Evolutionary conservation across 2,888 invertebrate genomes (phyloP).

Genomic region (Aphodius sticticus): DNA sequence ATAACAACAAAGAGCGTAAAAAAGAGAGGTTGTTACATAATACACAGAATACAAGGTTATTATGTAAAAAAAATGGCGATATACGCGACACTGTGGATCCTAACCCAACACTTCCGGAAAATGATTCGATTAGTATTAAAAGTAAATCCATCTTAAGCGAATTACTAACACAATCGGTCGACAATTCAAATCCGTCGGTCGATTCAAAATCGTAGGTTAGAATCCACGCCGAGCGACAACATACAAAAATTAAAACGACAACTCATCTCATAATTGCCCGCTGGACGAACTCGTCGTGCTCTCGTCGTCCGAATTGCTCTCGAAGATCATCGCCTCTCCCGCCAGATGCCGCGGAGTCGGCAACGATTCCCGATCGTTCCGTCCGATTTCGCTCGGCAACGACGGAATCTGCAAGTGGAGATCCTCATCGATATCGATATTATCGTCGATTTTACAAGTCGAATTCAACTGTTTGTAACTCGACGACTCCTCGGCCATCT

Average conservation of each 20-base stretch:
- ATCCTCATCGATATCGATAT: slow-evolving; percentile 48
- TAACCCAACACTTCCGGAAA: too few species aligned
- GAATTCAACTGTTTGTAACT: slow-evolving; percentile 25
- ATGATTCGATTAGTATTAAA: too few species aligned
- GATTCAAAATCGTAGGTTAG: background rate
- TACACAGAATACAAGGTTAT: slow-evolving; percentile 24
- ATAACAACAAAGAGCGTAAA: background rate
- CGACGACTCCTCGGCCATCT: slow-evolving; percentile 45
- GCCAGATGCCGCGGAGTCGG: slow-evolving; percentile 71
- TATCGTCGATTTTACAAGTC: slow-evolving; percentile 37
- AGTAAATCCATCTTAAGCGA: too few species aligned
- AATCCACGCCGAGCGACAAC: background rate
- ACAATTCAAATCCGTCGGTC: too few species aligned
- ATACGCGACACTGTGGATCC: slow-evolving; percentile 19
- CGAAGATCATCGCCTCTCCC: slow-evolving; percentile 75
- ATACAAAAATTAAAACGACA: slow-evolving; percentile 45
- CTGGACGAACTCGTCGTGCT: slow-evolving; percentile 62
- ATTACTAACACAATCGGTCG: too few species aligned
- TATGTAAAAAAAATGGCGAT: slow-evolving; percentile 18
- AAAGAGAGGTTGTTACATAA: slow-evolving; percentile 18
- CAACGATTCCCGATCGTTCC: slow-evolving; percentile 41
- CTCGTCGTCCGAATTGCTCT: slow-evolving; percentile 68
- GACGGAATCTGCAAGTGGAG: slow-evolving; percentile 55
- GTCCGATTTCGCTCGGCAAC: slow-evolving; percentile 57
- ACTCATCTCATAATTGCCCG: slow-evolving; percentile 50